These are phyloP conservation scores for Tor tambroides DNA, from an alignment of 2,113 vertebrate species.

Conservation along the genomic window DNA sequence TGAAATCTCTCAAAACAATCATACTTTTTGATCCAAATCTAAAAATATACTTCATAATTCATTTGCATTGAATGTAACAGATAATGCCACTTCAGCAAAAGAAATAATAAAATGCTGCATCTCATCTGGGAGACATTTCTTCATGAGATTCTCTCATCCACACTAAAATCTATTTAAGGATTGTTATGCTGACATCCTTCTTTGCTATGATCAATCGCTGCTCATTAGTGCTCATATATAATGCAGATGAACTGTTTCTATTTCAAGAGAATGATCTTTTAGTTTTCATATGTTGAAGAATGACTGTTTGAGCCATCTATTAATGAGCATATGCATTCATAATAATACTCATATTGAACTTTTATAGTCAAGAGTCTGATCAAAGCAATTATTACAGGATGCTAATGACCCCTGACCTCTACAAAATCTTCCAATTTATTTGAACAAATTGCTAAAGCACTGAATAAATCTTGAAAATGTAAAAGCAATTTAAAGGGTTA, in stretches of 20 bases:
- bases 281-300: neutral
- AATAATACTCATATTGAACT: neutral
- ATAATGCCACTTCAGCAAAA: slow-evolving; percentile 80
- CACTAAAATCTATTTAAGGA: neutral
- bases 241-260: neutral
- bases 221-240: slow-evolving; percentile 5
- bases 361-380: neutral
- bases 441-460: neutral
- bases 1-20: neutral
- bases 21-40: neutral
- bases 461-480: neutral
- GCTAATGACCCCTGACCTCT: neutral
- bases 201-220: neutral
- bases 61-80: slow-evolving; percentile 78
- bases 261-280: neutral
- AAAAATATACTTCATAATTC: slow-evolving; percentile 79
- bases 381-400: neutral
- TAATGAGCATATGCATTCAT: neutral
- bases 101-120: neutral
- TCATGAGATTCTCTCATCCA: neutral
- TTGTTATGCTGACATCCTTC: neutral
- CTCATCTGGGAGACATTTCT: neutral
- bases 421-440: neutral
- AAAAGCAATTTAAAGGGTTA: neutral
- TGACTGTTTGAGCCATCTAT: neutral